Evolutionary conservation across 2,113 vertebrate genomes (phyloP), one percentile per base, ranked within the genome.

Genomic region (Tragelaphus imberbis): DNA sequence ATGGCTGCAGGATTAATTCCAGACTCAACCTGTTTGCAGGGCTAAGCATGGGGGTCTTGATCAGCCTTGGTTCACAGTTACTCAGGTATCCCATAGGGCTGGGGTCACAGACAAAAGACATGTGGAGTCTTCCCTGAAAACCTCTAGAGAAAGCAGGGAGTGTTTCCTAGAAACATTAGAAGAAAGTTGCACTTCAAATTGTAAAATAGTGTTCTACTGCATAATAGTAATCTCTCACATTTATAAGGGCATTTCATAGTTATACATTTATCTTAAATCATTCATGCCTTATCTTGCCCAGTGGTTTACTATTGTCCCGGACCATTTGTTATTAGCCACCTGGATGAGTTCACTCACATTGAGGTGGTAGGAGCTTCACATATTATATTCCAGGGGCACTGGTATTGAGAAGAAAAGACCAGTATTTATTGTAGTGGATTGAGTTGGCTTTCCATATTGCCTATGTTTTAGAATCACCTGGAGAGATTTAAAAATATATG

Each of bases 261-360:
- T 95, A 47, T 53, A 36, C n/a, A 79, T 91, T 63, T 81, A 82
- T 89, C 23, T 86, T 91, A 68, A 58, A 77, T 82, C 55, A 58
- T 7, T 91, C 14, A 8, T 63, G 14, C 28, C 55, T 89, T 77
- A 80, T 87, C 25, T 91, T 86, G 13, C 47, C 3, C 40, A 55
- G 75, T 59, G n/a, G 49, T 86, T 84, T 95, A 81, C 30, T 94
- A 23, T 36, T 77, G 23, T 87, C 59, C 19, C 3, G 6, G 87
- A 59, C 56, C 77, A 53, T 93, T 90, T 93, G 87, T 90, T 86
- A 56, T 88, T 93, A 88, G 93, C 51, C 33, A 36, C 84, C 53
- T 88, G 55, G 68, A 55, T 80, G 65, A 81, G 59, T 95, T 97
- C 61, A 91, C 75, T 93, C 59, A 86, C n/a, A 44, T 17, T 91